Percentiles rank a stretch among this genome's conserved stretches.
Conservation (phyloP, 2,888 invertebrate species). For the Serrognathus titanus region DNA sequence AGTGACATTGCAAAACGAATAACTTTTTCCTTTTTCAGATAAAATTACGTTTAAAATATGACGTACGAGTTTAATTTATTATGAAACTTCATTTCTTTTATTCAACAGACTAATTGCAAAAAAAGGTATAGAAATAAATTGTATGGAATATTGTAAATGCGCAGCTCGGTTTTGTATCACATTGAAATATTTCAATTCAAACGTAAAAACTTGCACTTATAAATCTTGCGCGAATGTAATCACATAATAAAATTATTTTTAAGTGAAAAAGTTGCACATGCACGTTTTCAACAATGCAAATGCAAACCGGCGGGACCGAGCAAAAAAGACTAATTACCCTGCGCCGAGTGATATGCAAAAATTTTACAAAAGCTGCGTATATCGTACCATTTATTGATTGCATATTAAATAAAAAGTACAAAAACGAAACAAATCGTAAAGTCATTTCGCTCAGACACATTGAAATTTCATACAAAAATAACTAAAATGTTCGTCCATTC, state of each 20-base stretch:
- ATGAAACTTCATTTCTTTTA: conserved; percentile 38
- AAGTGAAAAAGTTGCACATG: conserved; percentile 3
- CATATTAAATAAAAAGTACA: conserved; percentile 43
- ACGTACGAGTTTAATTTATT: conserved; percentile 36
- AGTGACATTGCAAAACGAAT: conserved; percentile 21
- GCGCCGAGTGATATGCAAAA: conserved; percentile 8
- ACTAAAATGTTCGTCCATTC: conserved; percentile 35
- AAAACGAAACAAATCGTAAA: conserved; percentile 46
- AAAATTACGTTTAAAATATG: conserved; percentile 31
- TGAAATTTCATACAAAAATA: conserved; percentile 44
- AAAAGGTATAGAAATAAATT: conserved; percentile 8
- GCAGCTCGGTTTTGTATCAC: conserved; percentile 1
- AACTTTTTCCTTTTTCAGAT: conserved; percentile 27
- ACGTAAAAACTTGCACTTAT: conserved; percentile 10
- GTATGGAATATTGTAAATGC: conserved; percentile 9
- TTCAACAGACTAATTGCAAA: conserved; percentile 34
- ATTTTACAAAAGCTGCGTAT: conserved; percentile 11
- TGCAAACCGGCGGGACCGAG: background rate
- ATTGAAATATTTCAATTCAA: conserved; percentile 9
- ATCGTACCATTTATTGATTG: conserved; percentile 42
- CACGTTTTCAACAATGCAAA: background rate
- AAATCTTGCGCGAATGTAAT: conserved; percentile 18
- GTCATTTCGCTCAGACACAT: conserved; percentile 45
- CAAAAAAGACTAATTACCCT: conserved; percentile 22
- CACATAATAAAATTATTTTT: conserved; percentile 4